Base-by-base conservation (phyloP, 1,140 invertebrate species). In the Drosophila sp. region DNA sequence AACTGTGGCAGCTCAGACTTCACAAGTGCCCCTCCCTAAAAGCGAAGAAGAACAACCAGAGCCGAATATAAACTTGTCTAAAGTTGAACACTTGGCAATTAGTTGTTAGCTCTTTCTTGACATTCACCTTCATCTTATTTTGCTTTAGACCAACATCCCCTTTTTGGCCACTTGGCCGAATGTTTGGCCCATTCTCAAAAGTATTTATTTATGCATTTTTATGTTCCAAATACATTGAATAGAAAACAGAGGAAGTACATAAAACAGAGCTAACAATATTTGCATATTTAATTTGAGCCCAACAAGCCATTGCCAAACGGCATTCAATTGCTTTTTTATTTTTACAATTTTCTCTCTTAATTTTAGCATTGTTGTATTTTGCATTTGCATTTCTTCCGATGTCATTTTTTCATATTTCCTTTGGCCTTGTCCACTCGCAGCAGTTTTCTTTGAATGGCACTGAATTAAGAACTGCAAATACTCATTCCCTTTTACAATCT, bases 251-350 rank as follows among this genome's bases (percentile, higher is more conserved):
- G 21, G 6, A 9, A 50, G 8, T 16, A 8, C 36, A 14, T 8
- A 46, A 51, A 43, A 18, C 32, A 53, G 43, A 45, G 40, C 41
- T 27, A 18, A 14, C 16, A 18, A 41, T 56, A 87, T 86, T 87
- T 81, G 82, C 82, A 86, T 86, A 87, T 72, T 81, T 76, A 79
- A 90, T 90, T 90, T 51, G 25, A 29, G 53, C 70, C n/a, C n/a
- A n/a, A 71, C 70, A 80, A 72, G 57, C 73, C 75, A 70, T 56
- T 54, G 50, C 67, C 64, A 81, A 86, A 78, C 70, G 74, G 64
- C 66, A 81, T 66, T 78, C 64, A 73, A 78, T 67, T 89, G 70
- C 8, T 53, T 34, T 34, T 5, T 25, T 46, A 34, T 32, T 46
- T 48, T 4, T 21, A 21, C 1, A 4, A 2, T 58, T 13, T 56